Evolutionary conservation across 2,113 vertebrate species (phyloP).

Genomic region (Eulemur macaco): DNA sequence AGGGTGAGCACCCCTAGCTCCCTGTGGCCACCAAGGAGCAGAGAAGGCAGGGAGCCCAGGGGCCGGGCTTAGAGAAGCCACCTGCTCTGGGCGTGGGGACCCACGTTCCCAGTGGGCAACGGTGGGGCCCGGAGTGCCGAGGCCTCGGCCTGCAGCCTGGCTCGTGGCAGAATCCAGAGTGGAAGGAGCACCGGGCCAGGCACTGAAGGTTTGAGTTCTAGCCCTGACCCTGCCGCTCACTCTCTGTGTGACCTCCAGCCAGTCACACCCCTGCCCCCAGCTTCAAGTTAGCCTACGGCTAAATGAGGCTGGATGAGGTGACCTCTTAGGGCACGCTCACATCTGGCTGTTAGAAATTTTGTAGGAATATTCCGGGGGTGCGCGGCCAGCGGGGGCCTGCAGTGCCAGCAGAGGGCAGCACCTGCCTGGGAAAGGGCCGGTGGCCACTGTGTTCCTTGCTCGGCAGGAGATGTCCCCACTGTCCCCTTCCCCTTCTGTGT

Average conservation of each 20-base stretch:
- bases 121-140: rapidly evolving
- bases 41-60: background rate
- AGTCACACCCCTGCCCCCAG: background rate
- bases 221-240: background rate
- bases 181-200: rapidly evolving
- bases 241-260: background rate
- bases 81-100: background rate
- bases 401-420: conserved; percentile 72
- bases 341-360: background rate
- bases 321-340: background rate
- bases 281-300: background rate
- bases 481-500: background rate
- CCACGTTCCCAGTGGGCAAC: background rate
- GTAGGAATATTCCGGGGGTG: background rate
- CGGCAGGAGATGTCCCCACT: rapidly evolving
- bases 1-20: rapidly evolving
- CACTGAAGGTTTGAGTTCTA: background rate
- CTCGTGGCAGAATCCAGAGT: background rate
- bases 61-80: background rate
- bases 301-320: background rate
- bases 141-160: background rate
- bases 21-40: rapidly evolving
- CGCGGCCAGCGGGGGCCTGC: rapidly evolving
- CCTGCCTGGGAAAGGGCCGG: background rate
- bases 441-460: rapidly evolving